Conservation (phyloP, 2,888 invertebrate genomes). For the Tanytarsus gracilentus region DNA sequence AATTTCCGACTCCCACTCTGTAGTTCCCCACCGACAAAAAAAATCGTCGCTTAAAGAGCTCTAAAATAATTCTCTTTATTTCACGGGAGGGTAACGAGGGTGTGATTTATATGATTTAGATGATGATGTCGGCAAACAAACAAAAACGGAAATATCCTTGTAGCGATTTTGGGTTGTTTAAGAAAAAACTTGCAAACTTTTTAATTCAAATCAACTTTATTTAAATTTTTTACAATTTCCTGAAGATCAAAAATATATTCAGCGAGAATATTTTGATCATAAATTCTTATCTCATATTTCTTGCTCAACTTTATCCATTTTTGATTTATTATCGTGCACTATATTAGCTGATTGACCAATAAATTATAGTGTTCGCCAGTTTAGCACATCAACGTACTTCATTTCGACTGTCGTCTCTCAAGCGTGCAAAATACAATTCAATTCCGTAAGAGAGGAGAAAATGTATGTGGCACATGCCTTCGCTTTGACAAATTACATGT, state of each 20-base stretch:
- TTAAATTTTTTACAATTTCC: no score
- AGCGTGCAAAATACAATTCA: neutral
- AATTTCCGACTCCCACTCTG: neutral
- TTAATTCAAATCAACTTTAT: no score
- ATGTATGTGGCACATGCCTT: neutral
- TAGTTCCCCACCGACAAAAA: neutral
- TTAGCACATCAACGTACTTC: neutral
- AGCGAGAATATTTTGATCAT: no score
- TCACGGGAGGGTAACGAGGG: no score
- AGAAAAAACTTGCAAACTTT: no score
- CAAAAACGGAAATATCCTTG: no score
- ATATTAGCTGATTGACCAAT: slow-evolving; percentile 10
- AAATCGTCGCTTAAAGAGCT: neutral
- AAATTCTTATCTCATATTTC: no score
- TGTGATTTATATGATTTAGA: no score
- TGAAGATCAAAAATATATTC: no score
- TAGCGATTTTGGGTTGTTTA: no score
- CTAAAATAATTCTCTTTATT: neutral
- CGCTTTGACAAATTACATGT: slow-evolving; percentile 20
- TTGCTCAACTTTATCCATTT: neutral
- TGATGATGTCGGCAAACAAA: no score
- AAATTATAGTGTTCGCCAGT: neutral
- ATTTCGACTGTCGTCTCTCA: neutral
- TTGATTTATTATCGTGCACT: neutral
- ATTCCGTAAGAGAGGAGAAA: no score